Evolutionary conservation across 2,888 invertebrate genomes (phyloP).

Genomic region (Phengaris alcon): DNA sequence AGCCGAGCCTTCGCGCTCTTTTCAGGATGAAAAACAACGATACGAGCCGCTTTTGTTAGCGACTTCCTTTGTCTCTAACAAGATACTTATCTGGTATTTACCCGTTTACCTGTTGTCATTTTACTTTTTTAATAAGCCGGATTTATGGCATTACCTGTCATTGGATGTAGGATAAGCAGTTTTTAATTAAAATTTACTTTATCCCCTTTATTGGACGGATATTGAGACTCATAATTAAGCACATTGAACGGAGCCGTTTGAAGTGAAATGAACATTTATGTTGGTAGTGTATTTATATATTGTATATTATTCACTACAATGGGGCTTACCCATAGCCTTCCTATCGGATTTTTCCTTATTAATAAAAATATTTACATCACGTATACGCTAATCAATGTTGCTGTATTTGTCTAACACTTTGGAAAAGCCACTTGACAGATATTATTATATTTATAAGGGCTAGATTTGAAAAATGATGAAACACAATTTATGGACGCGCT

Average conservation of each 20-base stretch:
- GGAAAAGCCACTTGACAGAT: too few species aligned
- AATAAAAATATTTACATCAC: too few species aligned
- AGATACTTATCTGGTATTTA: constrained; percentile 72
- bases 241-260: not conserved
- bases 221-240: constrained; percentile 4
- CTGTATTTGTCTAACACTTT: too few species aligned
- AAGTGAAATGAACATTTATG: not conserved
- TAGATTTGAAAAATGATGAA: too few species aligned
- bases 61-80: constrained; percentile 68
- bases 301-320: too few species aligned
- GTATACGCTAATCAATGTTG: too few species aligned
- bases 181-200: constrained; percentile 23
- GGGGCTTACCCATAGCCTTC: too few species aligned
- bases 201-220: constrained; percentile 13
- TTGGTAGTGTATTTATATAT: not conserved
- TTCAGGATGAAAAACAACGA: constrained; percentile 66
- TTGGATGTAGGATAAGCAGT: constrained; percentile 16
- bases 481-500: too few species aligned
- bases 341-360: too few species aligned
- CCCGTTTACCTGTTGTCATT: constrained; percentile 66
- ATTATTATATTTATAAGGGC: too few species aligned
- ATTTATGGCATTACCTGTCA: constrained; percentile 15
- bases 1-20: constrained; percentile 47
- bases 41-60: constrained; percentile 60
- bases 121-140: constrained; percentile 54